Conservation (phyloP, 2,113 vertebrate species). For the Herpetotheres cachinnans region DNA sequence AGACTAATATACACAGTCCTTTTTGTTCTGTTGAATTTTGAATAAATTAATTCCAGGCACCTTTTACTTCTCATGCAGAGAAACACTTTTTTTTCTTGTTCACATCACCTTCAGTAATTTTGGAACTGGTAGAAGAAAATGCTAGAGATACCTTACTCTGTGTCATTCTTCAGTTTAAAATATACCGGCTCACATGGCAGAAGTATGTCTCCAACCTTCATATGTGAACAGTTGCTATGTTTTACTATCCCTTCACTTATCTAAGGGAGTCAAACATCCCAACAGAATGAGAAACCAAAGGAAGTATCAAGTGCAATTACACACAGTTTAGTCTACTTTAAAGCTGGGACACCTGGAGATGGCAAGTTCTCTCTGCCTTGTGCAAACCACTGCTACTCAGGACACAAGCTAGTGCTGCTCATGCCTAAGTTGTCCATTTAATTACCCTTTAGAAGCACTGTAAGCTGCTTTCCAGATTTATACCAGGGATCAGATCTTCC, state of each 20-base stretch:
- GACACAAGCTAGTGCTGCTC: background rate
- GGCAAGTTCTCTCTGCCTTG: fast-evolving
- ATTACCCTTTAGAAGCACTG: background rate
- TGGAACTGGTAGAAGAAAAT: background rate
- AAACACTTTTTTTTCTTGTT: background rate
- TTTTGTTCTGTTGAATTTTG: background rate
- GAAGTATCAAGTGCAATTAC: background rate
- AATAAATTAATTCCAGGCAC: background rate
- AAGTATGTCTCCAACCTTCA: background rate
- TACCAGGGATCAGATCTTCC: background rate
- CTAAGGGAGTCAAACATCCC: background rate
- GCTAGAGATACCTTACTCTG: background rate
- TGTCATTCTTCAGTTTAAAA: background rate
- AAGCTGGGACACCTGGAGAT: background rate
- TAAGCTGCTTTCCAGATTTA: background rate
- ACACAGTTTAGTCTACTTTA: background rate
- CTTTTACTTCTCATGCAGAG: background rate
- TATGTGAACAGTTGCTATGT: background rate
- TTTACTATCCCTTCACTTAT: background rate
- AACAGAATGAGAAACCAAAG: background rate
- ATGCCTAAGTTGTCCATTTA: background rate
- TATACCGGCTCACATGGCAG: background rate
- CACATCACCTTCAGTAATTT: background rate
- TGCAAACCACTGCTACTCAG: background rate
- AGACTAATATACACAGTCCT: background rate